These are phyloP conservation scores for Elysia chlorotica DNA, from an alignment of 1,140 invertebrate species.

Conservation along the genomic window DNA sequence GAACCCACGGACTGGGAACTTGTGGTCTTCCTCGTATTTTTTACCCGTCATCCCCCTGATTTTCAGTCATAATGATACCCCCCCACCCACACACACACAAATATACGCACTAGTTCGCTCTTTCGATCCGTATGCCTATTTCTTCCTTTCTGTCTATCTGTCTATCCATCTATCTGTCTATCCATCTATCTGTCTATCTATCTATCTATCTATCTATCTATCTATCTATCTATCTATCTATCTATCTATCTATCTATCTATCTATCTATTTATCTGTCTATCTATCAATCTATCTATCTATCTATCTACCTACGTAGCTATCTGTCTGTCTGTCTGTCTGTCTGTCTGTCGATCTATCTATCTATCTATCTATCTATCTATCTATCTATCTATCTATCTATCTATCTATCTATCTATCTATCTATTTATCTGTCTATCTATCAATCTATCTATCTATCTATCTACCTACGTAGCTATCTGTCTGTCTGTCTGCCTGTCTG, in stretches of 20 bases:
- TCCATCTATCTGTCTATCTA: neutral
- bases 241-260: neutral
- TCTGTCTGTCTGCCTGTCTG: neutral
- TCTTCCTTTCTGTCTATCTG: neutral
- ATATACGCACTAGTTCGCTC: too few relatives aligned
- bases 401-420: neutral
- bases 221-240: neutral
- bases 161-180: neutral
- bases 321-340: neutral
- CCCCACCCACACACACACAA: too few relatives aligned
- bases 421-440: neutral
- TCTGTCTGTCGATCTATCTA: neutral
- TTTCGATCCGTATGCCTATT: too few relatives aligned
- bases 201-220: neutral
- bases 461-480: neutral
- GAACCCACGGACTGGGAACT: too few relatives aligned
- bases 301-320: neutral
- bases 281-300: neutral
- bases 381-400: neutral
- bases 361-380: neutral
- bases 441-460: neutral
- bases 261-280: neutral
- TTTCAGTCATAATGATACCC: too few relatives aligned
- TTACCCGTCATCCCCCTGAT: too few relatives aligned
- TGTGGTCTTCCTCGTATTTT: too few relatives aligned